phyloP scores from a whole-genome alignment of 2,797 vertebrate species.

The Fringilla coelebs region DNA sequence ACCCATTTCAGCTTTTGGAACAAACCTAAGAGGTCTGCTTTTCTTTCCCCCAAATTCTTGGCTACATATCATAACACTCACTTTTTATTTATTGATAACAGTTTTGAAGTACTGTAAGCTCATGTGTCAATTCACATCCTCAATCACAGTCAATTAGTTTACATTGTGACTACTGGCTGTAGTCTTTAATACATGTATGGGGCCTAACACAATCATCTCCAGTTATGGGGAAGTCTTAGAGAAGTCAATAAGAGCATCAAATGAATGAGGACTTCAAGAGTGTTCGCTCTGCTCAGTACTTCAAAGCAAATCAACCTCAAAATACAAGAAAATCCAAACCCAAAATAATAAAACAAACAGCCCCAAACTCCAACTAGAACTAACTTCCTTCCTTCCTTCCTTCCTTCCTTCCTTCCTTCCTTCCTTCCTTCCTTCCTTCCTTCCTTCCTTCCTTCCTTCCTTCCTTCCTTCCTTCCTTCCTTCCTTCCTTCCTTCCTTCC shows the following conservation, averaged over 20 bases:
- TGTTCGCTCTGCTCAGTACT: not conserved
- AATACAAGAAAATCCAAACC: not conserved
- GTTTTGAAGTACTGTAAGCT: not conserved
- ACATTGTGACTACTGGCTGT: not conserved
- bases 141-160: not conserved
- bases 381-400: no score
- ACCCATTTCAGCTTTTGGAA: slow-evolving; percentile 27
- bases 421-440: not conserved
- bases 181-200: accelerated
- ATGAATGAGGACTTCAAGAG: not conserved
- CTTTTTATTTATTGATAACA: not conserved
- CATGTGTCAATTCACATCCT: not conserved
- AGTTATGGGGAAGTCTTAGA: not conserved
- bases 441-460: not conserved
- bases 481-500: no score
- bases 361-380: no score
- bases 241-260: not conserved
- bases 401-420: not conserved
- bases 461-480: not conserved
- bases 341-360: not conserved
- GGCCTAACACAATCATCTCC: not conserved
- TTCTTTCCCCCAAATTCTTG: slow-evolving; percentile 36
- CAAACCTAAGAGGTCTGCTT: not conserved
- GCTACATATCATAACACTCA: not conserved
- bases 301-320: not conserved